Conservation (phyloP, 2,113 vertebrate genomes). For the Onychostruthus taczanowskii region DNA sequence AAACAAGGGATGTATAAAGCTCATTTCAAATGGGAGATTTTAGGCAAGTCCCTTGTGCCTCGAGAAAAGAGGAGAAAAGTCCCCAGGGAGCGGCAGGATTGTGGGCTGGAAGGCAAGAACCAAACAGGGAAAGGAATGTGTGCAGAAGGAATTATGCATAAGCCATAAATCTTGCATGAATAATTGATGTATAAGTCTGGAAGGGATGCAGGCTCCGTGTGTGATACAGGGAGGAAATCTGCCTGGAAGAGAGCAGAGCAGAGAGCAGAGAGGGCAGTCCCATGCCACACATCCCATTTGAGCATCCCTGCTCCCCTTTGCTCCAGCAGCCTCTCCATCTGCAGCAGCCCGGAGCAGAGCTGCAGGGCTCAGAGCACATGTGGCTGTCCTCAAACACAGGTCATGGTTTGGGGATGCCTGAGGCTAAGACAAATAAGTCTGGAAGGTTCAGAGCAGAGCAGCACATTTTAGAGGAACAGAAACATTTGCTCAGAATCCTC, state of each 20-base stretch:
- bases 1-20: not conserved
- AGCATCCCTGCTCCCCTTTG: not conserved
- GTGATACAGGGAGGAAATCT: not conserved
- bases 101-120: not conserved
- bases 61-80: not conserved
- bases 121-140: not conserved
- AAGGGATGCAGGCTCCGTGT: not conserved
- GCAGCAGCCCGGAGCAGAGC: not conserved
- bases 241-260: not conserved
- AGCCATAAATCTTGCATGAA: not conserved
- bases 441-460: not conserved
- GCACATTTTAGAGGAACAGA: not conserved
- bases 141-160: not conserved
- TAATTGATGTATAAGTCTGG: not conserved
- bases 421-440: not conserved
- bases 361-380: not conserved
- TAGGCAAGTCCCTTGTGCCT: not conserved
- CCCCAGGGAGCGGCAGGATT: not conserved
- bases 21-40: not conserved
- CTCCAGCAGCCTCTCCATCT: not conserved
- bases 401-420: conserved; percentile 6
- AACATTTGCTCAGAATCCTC: not conserved
- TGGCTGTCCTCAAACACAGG: conserved; percentile 33
- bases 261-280: not conserved
- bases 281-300: not conserved